These are phyloP conservation scores for Helobdella robusta DNA, from an alignment of 2,888 invertebrate genomes.

Conservation along the genomic window DNA sequence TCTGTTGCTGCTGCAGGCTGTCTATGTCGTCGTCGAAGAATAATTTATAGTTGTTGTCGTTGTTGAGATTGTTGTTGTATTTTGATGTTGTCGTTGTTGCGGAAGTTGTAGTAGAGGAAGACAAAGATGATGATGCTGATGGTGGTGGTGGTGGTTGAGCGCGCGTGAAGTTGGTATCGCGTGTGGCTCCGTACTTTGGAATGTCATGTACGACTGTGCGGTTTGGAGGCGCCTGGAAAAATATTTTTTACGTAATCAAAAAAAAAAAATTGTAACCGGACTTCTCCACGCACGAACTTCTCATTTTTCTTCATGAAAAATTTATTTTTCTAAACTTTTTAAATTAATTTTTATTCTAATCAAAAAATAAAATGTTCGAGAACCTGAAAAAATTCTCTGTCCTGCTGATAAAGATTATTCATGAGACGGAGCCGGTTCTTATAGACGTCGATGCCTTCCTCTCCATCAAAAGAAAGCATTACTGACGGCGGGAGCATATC, in stretches of 20 bases:
- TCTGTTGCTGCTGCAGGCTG: not conserved
- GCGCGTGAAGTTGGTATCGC: not conserved
- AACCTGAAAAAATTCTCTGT: conserved; percentile 17
- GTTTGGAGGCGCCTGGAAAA: conserved; percentile 25
- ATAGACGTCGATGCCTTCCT: conserved; percentile 23
- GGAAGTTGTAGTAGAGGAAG: conserved; percentile 14
- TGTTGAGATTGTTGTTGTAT: too few species aligned
- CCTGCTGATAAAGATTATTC: conserved; percentile 17
- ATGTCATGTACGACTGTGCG: conserved; percentile 21
- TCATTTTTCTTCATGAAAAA: too few species aligned
- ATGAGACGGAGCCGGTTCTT: conserved; percentile 19
- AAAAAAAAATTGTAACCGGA: too few species aligned
- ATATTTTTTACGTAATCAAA: too few species aligned
- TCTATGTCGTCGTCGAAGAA: too few species aligned
- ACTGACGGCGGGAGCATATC: conserved; percentile 24
- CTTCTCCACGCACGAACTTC: too few species aligned
- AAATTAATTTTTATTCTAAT: too few species aligned
- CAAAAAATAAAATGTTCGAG: too few species aligned
- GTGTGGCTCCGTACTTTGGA: not conserved
- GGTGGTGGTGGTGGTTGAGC: not conserved
- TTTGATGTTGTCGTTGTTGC: conserved; percentile 5
- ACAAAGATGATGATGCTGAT: too few species aligned
- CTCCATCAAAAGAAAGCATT: conserved; percentile 23
- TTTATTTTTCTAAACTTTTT: too few species aligned
- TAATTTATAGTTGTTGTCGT: too few species aligned